A percentile compares a stretch with the other conserved stretches of the same genome.
Evolutionary conservation across 2,797 vertebrate species (phyloP).

Genomic region (Tiaroga cobitis): DNA sequence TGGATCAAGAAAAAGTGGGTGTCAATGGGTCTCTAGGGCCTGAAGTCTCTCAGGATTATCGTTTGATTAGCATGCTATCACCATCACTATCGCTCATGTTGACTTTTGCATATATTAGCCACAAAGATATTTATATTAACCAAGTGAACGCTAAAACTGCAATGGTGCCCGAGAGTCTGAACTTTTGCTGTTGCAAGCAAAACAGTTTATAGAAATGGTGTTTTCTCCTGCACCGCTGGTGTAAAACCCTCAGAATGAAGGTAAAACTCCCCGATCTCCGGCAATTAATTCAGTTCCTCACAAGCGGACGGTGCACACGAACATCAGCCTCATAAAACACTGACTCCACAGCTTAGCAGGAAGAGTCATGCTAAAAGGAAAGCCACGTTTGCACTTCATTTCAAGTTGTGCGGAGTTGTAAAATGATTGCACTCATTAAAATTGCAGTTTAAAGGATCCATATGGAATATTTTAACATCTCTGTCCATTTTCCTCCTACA

Average conservation of each 20-base stretch:
- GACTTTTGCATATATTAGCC: background rate
- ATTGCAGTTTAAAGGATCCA: slow-evolving; percentile 1
- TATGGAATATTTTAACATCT: slow-evolving; percentile 5
- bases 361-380: background rate
- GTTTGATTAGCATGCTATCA: background rate
- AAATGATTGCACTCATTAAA: slow-evolving; percentile 4
- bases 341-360: background rate
- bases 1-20: slow-evolving; percentile 2
- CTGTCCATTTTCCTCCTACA: background rate
- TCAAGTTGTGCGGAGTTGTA: background rate
- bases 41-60: slow-evolving; percentile 6
- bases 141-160: background rate
- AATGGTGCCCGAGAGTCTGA: background rate
- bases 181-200: background rate
- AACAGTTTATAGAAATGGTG: background rate
- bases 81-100: background rate
- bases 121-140: background rate
- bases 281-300: slow-evolving; percentile 21
- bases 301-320: background rate
- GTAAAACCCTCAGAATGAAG: slow-evolving; percentile 9
- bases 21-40: slow-evolving; percentile 8
- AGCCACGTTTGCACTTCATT: slow-evolving; percentile 24
- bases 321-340: slow-evolving; percentile 3
- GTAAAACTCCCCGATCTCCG: slow-evolving; percentile 31
- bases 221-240: background rate